These are phyloP conservation scores for Paralvinella palmiformis DNA, from an alignment of 1,140 invertebrate genomes.

Conservation along the genomic window DNA sequence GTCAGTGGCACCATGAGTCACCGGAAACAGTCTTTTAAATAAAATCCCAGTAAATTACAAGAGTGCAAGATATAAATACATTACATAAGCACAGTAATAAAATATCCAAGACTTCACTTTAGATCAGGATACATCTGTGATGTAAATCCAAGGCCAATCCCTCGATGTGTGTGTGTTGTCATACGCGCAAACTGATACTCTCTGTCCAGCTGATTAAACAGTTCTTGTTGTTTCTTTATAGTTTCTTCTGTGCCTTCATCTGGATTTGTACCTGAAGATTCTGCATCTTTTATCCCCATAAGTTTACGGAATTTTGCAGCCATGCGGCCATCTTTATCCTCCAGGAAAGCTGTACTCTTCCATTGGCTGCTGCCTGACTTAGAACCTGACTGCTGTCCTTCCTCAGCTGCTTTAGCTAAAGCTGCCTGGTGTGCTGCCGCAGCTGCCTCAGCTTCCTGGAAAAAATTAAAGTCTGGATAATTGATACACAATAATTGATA, in stretches of 20 bases:
- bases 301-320: constrained; percentile 90
- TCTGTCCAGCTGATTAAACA: constrained; percentile 85
- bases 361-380: constrained; percentile 26
- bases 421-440: background rate
- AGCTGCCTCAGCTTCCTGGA: too few species aligned
- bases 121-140: constrained; percentile 31
- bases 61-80: too few species aligned
- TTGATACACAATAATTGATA: too few species aligned
- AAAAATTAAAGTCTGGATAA: too few species aligned
- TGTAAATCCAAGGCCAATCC: constrained; percentile 78
- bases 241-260: constrained; percentile 34
- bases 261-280: constrained; percentile 8
- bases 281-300: constrained; percentile 81
- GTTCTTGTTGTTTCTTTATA: constrained; percentile 71
- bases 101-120: too few species aligned
- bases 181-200: constrained; percentile 90
- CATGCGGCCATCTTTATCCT: constrained; percentile 83
- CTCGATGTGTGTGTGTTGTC: constrained; percentile 87
- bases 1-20: too few species aligned
- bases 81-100: too few species aligned
- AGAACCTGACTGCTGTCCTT: too few species aligned
- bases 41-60: too few species aligned
- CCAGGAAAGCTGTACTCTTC: constrained; percentile 62
- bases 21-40: too few species aligned
- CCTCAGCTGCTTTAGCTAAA: background rate